Base-by-base conservation (phyloP, 2,888 invertebrate species). In the Labia minor region DNA sequence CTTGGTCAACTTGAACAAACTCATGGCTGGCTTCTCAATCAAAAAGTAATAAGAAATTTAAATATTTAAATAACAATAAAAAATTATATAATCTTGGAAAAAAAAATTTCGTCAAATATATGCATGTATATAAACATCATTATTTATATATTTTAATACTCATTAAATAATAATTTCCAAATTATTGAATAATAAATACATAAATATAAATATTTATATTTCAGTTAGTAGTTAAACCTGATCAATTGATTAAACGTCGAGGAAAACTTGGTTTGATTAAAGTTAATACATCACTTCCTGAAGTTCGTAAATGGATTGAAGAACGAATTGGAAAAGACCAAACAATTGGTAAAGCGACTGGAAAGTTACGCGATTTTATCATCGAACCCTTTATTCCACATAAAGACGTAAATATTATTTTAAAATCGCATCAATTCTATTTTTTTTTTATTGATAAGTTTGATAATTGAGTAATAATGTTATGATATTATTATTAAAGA, bases 151-250 rank as follows among this genome's bases (percentile, higher is more conserved):
- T n/a, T n/a, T n/a, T n/a, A n/a, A n/a, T n/a, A n/a, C n/a, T n/a
- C n/a, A n/a, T n/a, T n/a, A n/a, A n/a, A n/a, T n/a, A n/a, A n/a
- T n/a, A n/a, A n/a, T n/a, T n/a, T n/a, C n/a, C n/a, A n/a, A n/a
- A n/a, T n/a, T n/a, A n/a, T n/a, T n/a, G n/a, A n/a, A n/a, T n/a
- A n/a, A n/a, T n/a, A n/a, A n/a, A n/a, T n/a, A n/a, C n/a, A n/a
- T n/a, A n/a, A n/a, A n/a, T n/a, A n/a, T n/a, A n/a, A n/a, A n/a
- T n/a, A n/a, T n/a, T n/a, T 68, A 65, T 69, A 70, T 26, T 67
- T 90, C 86, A 89, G 79, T 81, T 98, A 72, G 98, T 99, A 1
- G 97, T 95, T n/a, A 99, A 99, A 77, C 98, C 98, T 0, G 99
- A 99, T 80, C 99, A 99, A 81, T 82, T 99, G 78, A 99, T 99